phyloP scores from a whole-genome alignment of 2,113 vertebrate genomes.

The Amphiprion ocellaris region DNA sequence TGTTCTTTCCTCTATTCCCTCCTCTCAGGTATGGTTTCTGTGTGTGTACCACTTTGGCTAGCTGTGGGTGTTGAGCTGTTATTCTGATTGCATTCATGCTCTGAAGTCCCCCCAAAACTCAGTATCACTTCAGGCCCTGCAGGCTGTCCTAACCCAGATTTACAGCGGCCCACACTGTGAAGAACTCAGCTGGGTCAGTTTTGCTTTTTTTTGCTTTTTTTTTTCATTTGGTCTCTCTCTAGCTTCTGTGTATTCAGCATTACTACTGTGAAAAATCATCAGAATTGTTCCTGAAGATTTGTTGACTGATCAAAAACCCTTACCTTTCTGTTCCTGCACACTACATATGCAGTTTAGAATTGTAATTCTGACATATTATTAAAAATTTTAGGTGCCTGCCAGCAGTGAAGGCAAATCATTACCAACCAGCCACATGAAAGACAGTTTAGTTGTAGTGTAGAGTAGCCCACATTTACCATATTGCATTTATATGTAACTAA shows the following conservation, averaged over 20 bases:
- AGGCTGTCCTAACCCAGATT: conserved; percentile 48
- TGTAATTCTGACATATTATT: too few relatives aligned
- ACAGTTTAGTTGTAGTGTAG: too few relatives aligned
- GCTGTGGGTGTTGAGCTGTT: conserved; percentile 47
- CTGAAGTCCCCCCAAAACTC: conserved; percentile 47
- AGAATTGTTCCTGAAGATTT: neutral
- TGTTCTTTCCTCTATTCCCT: neutral
- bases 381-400: too few relatives aligned
- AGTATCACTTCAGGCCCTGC: conserved; percentile 33
- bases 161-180: conserved; percentile 41
- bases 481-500: too few relatives aligned
- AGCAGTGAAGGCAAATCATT: too few relatives aligned
- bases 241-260: conserved; percentile 4
- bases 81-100: conserved; percentile 25
- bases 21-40: conserved; percentile 13
- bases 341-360: too few relatives aligned
- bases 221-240: conserved; percentile 6
- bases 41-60: conserved; percentile 25
- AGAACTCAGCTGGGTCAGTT: conserved; percentile 5
- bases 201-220: conserved; percentile 5
- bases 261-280: conserved; percentile 16
- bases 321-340: neutral
- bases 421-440: too few relatives aligned
- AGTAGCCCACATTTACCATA: too few relatives aligned
- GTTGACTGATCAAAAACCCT: neutral